Evolutionary conservation across 2,888 invertebrate species (phyloP).

Genomic region (Sinodicranocentrus sp.): DNA sequence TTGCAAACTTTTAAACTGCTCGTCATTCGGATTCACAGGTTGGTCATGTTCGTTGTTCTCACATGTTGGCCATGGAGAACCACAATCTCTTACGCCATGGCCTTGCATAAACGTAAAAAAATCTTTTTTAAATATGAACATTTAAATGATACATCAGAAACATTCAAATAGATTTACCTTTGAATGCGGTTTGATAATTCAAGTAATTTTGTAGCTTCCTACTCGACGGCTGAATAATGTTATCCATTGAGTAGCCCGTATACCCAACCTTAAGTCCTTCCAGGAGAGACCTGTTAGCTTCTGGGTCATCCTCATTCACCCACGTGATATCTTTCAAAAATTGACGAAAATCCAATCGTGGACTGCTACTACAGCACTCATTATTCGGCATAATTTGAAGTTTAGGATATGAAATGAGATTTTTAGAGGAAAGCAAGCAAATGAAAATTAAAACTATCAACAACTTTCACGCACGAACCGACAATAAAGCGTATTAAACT

Average conservation of each 20-base stretch:
- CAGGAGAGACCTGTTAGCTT: constrained; percentile 33
- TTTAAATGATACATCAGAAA: neutral
- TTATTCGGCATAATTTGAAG: no score
- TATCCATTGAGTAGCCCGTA: constrained; percentile 27
- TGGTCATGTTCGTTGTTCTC: neutral
- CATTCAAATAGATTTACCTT: neutral
- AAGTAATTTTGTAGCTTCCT: neutral
- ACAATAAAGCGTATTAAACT: no score
- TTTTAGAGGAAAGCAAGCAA: no score
- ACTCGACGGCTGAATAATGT: constrained; percentile 17
- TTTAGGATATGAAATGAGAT: no score
- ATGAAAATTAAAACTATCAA: no score
- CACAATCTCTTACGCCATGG: neutral
- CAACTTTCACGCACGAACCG: no score
- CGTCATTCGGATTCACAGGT: neutral
- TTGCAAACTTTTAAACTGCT: neutral
- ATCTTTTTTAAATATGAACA: neutral
- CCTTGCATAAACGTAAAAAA: neutral
- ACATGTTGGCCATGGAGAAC: neutral
- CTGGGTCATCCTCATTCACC: constrained; percentile 42
- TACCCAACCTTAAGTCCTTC: constrained; percentile 32
- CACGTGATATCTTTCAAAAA: constrained; percentile 32
- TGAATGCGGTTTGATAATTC: constrained; percentile 5
- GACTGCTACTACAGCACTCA: constrained; percentile 31
- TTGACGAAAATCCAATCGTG: constrained; percentile 10